Evolutionary conservation across 2,797 vertebrate genomes (phyloP), one percentile per base, ranked within the genome.

Genomic region (Cossypha niveicapilla): DNA sequence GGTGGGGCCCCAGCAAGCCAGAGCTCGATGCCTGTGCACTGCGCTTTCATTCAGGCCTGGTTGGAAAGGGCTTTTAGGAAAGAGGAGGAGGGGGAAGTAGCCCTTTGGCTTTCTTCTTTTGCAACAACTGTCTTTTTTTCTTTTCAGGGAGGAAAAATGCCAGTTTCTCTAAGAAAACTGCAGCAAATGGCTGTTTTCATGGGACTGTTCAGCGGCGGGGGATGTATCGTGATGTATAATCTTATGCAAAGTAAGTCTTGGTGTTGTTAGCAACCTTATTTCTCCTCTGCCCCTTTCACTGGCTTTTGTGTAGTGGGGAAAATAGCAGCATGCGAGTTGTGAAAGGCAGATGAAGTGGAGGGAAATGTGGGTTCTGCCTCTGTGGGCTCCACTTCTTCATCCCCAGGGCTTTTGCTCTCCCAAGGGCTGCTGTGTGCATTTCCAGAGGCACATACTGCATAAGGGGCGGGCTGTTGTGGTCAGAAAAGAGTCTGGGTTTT

Each of bases 181-280:
- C 93, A 97, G 95, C 97, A 98, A 97, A 96, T 98, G 97, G 83
- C 98, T 66, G 90, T 99, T 93, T 98, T 97, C 83, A 91, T 98
- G 93, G 98, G 97, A 1, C 11, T 98, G 85, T 54, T 98, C 81
- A 98, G 96, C 0, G 89, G 96, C 0, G 93, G 91, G 34, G 96
- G 98, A 60, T 96, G 95, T 47, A 74, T 97, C 47, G 82, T 98
- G 79, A 97, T 98, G 98, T 98, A 98, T 94, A 98, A 97, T 78
- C 96, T 98, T 45, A 96, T 98, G 92, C 98, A 99, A 91, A 98
- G 98, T 99, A 96, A 98, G 98, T 97, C 74, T 34, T 7, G 24
- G 56, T 60, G 47, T 51, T 77, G 67, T 51, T 62, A 54, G 81
- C 63, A 82, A 62, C 88, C 60, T 88, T 58, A 51, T 92, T 89